phyloP scores from a whole-genome alignment of 2,888 invertebrate genomes.

The Diloba caeruleocephala region DNA sequence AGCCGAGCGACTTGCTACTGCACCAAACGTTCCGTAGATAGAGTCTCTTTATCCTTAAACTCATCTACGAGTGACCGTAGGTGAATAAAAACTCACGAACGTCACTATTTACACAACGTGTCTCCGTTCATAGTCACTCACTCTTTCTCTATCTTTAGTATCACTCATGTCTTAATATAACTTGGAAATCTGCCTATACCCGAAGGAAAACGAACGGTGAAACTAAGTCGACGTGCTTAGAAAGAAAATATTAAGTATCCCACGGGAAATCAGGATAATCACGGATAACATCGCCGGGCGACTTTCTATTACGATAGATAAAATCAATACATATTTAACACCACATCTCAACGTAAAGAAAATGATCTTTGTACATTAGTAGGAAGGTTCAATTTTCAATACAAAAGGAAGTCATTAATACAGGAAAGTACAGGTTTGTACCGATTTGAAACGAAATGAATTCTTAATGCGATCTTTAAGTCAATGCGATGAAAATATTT shows the following conservation, averaged over 20 bases:
- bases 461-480: constrained; percentile 43
- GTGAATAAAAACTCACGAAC: no score
- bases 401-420: constrained; percentile 32
- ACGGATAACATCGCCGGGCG: constrained; percentile 16
- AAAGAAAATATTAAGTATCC: constrained; percentile 22
- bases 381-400: constrained; percentile 12
- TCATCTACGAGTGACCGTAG: no score
- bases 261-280: constrained; percentile 47
- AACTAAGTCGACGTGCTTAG: constrained; percentile 11
- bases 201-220: not conserved
- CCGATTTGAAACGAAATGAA: constrained; percentile 42
- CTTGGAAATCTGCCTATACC: not conserved
- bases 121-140: no score
- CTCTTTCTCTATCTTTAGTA: no score
- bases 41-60: no score
- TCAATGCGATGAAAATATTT: constrained; percentile 21
- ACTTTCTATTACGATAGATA: constrained; percentile 41
- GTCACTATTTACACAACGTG: no score
- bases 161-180: not conserved
- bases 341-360: constrained; percentile 7
- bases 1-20: no score
- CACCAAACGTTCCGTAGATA: no score
- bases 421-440: constrained; percentile 18
- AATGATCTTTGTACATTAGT: not conserved
- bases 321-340: constrained; percentile 50